Percentiles rank a stretch among this genome's conserved stretches.
These are phyloP conservation scores for Chaenodraco wilsoni DNA, from an alignment of 2,797 vertebrate species.

Conservation along the genomic window DNA sequence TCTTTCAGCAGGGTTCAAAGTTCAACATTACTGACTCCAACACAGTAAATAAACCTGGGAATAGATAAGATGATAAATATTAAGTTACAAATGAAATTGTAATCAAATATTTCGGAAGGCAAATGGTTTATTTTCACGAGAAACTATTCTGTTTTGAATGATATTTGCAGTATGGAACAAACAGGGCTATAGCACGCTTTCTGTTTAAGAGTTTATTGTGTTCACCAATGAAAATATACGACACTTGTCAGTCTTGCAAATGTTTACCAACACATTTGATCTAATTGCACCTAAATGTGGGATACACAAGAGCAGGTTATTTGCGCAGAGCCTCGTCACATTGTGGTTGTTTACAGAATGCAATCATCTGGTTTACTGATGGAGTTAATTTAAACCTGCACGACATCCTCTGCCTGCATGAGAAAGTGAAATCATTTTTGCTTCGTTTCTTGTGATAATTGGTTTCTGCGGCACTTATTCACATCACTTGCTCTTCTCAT, in stretches of 20 bases:
- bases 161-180: not conserved
- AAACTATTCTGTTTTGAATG: not conserved
- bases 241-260: not conserved
- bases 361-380: constrained; percentile 71
- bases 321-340: constrained; percentile 41
- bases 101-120: constrained; percentile 1
- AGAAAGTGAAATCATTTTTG: constrained; percentile 71
- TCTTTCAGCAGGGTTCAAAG: constrained; percentile 43
- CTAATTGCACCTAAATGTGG: constrained; percentile 27
- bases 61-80: constrained; percentile 4
- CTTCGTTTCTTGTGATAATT: constrained; percentile 80
- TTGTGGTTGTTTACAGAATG: constrained; percentile 51
- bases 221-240: not conserved
- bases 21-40: constrained; percentile 34
- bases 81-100: not conserved
- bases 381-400: constrained; percentile 72
- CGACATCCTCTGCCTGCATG: constrained; percentile 61
- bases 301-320: constrained; percentile 1
- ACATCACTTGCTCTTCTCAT: constrained; percentile 29
- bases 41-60: constrained; percentile 12
- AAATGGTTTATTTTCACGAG: not conserved
- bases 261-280: constrained; percentile 1
- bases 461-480: constrained; percentile 71
- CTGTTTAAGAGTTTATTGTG: constrained; percentile 4
- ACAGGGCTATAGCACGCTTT: not conserved